A percentile compares a stretch with the other conserved stretches of the same genome.
These are phyloP conservation scores for Phrynocephalus guinanensis DNA, from an alignment of 2,797 vertebrate genomes.

Conservation along the genomic window DNA sequence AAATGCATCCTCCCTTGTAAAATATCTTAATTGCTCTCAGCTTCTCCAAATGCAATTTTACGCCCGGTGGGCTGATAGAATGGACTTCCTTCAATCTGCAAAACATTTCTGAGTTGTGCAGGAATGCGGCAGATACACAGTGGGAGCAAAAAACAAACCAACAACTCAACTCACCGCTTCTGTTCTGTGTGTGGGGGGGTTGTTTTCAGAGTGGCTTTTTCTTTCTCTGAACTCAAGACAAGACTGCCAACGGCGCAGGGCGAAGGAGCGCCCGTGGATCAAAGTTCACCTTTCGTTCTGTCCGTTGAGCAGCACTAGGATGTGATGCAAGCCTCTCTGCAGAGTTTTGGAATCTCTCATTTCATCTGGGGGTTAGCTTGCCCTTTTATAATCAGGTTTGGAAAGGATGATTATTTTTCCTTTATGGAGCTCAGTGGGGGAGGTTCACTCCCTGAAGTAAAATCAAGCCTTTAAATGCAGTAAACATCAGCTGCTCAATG, in stretches of 20 bases:
- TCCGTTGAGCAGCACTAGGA: neutral
- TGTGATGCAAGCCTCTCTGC: conserved; percentile 36
- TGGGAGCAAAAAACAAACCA: neutral
- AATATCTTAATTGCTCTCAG: conserved; percentile 59
- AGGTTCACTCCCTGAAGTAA: conserved; percentile 72
- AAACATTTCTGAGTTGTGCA: conserved; percentile 8
- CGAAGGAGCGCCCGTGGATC: conserved; percentile 33
- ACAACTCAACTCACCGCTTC: neutral
- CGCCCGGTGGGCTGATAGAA: conserved; percentile 50
- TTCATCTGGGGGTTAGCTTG: conserved; percentile 34
- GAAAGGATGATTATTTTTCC: conserved; percentile 56
- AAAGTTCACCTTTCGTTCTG: conserved; percentile 37
- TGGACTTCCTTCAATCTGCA: neutral
- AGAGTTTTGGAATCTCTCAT: neutral
- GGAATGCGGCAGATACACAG: conserved; percentile 20
- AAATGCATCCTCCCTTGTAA: conserved; percentile 62
- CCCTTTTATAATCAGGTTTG: conserved; percentile 55
- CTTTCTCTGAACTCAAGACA: neutral
- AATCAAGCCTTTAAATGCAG: conserved; percentile 58
- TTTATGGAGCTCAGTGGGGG: conserved; percentile 57
- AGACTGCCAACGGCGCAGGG: conserved; percentile 32
- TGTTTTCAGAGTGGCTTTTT: neutral
- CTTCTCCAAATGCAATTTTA: conserved; percentile 60
- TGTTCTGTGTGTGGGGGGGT: neutral
- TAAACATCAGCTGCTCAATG: conserved; percentile 49